These are phyloP conservation scores for Cerceris rybyensis DNA, from an alignment of 2,888 invertebrate species.

Conservation along the genomic window DNA sequence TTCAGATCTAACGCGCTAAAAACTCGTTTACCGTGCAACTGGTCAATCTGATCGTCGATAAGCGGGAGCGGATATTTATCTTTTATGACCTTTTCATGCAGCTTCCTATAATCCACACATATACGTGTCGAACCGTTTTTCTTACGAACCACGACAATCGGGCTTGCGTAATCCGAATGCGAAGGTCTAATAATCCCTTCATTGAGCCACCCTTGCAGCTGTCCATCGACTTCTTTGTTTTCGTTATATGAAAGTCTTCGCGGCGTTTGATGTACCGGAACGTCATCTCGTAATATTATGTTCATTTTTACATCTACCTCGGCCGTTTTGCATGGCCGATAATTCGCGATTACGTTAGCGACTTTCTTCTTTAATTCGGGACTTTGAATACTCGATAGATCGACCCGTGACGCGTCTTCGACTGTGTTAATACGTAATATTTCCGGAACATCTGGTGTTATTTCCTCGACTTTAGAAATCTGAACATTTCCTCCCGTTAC, in stretches of 20 bases:
- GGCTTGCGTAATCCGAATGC: slow-evolving; percentile 1
- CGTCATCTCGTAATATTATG: not conserved
- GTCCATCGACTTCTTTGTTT: not conserved
- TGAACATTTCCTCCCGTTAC: not conserved
- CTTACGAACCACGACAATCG: slow-evolving; percentile 1
- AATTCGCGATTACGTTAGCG: not conserved
- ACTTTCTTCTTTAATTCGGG: not conserved
- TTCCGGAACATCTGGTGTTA: not conserved
- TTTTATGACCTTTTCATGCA: not conserved
- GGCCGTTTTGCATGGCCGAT: not conserved
- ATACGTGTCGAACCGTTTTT: slow-evolving; percentile 10
- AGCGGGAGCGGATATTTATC: no score
- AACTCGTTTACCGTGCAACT: no score
- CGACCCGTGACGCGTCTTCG: not conserved
- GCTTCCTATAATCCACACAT: not conserved
- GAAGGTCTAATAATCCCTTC: slow-evolving; percentile 3
- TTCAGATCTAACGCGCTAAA: no score
- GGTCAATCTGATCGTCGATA: no score
- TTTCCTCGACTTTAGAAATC: not conserved
- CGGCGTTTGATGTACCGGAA: not conserved
- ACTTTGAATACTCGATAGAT: not conserved
- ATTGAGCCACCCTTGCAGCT: slow-evolving; percentile 1
- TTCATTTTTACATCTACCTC: not conserved
- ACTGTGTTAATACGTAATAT: not conserved
- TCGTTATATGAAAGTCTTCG: not conserved